Conservation (phyloP, 2,113 vertebrate genomes). For the Coreoperca whiteheadi region DNA sequence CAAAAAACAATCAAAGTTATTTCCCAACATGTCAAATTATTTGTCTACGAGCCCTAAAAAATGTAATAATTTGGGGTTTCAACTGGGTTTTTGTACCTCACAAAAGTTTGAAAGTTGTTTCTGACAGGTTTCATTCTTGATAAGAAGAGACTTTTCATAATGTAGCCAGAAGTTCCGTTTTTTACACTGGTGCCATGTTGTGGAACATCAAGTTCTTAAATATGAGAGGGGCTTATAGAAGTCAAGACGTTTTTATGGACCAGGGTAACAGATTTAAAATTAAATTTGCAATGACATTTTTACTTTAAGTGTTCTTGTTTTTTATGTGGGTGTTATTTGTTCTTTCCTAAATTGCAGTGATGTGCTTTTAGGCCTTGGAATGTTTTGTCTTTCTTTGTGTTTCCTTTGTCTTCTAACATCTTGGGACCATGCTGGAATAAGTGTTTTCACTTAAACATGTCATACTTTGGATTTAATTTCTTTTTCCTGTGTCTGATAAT, state of each 20-base stretch:
- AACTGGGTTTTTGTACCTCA: neutral
- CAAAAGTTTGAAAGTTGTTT: neutral
- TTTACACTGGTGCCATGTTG: no score
- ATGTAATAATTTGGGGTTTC: neutral
- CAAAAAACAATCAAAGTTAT: neutral
- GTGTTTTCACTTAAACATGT: no score
- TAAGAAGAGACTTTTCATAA: neutral
- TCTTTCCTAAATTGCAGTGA: neutral
- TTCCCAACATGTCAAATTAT: neutral
- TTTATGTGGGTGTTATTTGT: neutral
- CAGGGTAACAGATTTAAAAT: neutral
- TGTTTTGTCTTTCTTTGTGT: no score
- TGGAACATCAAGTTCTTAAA: neutral
- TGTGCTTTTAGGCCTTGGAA: neutral
- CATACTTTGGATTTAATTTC: no score
- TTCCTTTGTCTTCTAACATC: no score
- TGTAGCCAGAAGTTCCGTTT: no score
- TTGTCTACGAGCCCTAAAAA: neutral
- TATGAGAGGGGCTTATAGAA: neutral
- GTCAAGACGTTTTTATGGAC: neutral
- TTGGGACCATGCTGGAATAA: no score
- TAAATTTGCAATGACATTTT: neutral
- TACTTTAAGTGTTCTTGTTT: neutral
- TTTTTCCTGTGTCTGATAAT: no score
- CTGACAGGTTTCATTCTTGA: neutral